Evolutionary conservation across 2,888 invertebrate species (phyloP).

Genomic region (Platycnemis pennipes): DNA sequence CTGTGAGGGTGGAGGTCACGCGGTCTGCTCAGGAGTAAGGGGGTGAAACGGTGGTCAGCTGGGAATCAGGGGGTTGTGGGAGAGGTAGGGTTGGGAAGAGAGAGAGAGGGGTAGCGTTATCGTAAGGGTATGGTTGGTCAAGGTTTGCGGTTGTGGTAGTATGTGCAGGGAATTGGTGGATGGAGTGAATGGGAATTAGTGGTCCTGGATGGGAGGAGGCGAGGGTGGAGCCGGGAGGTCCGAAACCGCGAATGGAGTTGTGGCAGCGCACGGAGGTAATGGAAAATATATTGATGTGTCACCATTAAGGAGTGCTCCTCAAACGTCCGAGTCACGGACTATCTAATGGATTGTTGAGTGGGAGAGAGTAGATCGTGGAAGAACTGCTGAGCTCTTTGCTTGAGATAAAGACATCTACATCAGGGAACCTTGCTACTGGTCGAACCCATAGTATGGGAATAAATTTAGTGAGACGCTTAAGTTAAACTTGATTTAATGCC

Average conservation of each 20-base stretch:
- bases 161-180: not conserved
- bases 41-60: too few species aligned
- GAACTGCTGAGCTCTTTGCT: not conserved
- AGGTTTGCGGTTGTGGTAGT: conserved; percentile 1
- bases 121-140: not conserved
- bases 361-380: not conserved
- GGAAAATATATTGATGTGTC: not conserved
- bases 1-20: too few species aligned
- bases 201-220: not conserved
- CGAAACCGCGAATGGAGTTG: not conserved
- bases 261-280: not conserved
- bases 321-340: not conserved
- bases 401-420: not conserved
- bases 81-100: not conserved
- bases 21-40: too few species aligned
- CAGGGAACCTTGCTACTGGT: not conserved
- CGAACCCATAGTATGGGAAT: not conserved
- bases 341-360: not conserved
- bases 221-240: not conserved
- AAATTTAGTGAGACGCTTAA: not conserved
- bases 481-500: not conserved
- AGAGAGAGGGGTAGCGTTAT: not conserved
- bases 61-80: too few species aligned
- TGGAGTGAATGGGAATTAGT: not conserved
- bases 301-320: not conserved